Base-by-base conservation (phyloP, 2,888 invertebrate genomes). In the Drosophila paracracens region DNA sequence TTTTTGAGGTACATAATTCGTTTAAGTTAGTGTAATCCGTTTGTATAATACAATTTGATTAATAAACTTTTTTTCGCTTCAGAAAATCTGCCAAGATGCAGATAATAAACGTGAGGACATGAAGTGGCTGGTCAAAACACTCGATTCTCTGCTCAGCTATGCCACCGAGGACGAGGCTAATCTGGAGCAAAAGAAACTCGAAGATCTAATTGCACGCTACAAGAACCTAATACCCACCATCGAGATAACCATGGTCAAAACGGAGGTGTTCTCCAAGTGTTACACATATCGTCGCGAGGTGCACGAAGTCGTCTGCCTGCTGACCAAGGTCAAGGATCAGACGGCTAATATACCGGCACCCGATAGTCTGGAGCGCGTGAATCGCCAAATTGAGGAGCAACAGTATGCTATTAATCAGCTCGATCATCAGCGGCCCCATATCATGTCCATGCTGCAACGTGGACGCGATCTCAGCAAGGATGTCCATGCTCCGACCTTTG, bases 61-160 rank as follows among this genome's bases (percentile, higher is more conserved):
- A 43, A 70, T 27, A 1, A 4, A 13, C 4, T 6, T 21, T n/a
- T 7, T 35, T 53, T 58, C 1, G 27, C 7, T 52, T 2, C 25
- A 98, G 98, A 96, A 95, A 92, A 97, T 98, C 84, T 98, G 98
- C 92, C 96, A 96, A 73, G 97, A 98, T 94, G 98, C 98, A 40
- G 98, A 98, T 92, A 95, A 95, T 70, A 97, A 97, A 92, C 95
- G 98, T 33, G 98, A 98, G 92, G 98, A 98, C 89, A 98, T 98
- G 96, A 98, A 98, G 92, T 98, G 98, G 97, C 94, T 99, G 64
- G 97, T 98, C 1, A 97, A 98, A 93, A 97, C 97, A 18, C 94
- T 99, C 60, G 98, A 99, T 90, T 96, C 96, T 86, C 94, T 99
- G 70, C 95, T 97, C 27, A 95, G 97, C 68, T 96, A 97, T 91